Conservation (phyloP, 2,888 invertebrate species). For the Poecilobothrus nobilitatus region DNA sequence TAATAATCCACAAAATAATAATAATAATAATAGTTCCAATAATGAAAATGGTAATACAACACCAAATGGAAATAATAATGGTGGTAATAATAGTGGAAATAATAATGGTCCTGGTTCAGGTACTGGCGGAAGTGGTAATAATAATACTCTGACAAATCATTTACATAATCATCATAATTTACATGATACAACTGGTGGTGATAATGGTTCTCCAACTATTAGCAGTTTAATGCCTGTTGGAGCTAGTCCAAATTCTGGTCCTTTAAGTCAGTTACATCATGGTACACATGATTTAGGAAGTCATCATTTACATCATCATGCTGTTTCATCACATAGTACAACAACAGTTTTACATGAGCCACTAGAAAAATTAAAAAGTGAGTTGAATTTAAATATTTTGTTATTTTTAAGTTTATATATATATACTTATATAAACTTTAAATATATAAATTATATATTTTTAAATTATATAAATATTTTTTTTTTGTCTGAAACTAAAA, state of each 20-base stretch:
- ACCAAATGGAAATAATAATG: conserved; percentile 37
- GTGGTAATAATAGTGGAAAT: conserved; percentile 35
- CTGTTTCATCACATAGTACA: conserved; percentile 50
- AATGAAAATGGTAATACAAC: conserved; percentile 27
- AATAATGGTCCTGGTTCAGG: conserved; percentile 22
- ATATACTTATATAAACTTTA: not conserved
- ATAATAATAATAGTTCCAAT: conserved; percentile 33
- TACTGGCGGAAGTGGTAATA: conserved; percentile 34
- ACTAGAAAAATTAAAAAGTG: conserved; percentile 64
- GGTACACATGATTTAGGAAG: conserved; percentile 44
- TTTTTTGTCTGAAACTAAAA: no score
- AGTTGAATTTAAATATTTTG: conserved; percentile 30
- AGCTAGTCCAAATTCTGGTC: conserved; percentile 26
- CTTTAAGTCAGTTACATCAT: conserved; percentile 42
- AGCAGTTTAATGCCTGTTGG: conserved; percentile 49
- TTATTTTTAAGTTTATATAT: not conserved
- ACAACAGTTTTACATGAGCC: conserved; percentile 50
- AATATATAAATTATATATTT: no score
- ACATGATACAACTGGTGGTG: conserved; percentile 48
- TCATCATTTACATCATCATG: conserved; percentile 50
- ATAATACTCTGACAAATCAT: conserved; percentile 32
- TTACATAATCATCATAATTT: conserved; percentile 46
- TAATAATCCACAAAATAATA: conserved; percentile 21
- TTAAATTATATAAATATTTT: no score
- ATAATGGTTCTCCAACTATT: conserved; percentile 52